phyloP scores from a whole-genome alignment of 2,113 vertebrate species.

The Hystrix brachyura region DNA sequence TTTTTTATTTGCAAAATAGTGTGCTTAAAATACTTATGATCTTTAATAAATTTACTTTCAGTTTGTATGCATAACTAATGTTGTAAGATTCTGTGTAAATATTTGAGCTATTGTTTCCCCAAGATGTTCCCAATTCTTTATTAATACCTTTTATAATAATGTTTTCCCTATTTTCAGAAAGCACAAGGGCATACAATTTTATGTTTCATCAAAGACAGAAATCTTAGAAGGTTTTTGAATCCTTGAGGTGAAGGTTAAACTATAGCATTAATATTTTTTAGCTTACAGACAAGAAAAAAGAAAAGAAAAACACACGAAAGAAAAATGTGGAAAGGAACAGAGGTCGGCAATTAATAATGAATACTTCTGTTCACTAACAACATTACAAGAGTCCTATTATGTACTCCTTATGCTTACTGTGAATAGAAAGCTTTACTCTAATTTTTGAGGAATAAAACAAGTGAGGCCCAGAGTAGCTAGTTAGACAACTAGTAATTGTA shows the following conservation, averaged over 20 bases:
- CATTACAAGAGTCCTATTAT: background rate
- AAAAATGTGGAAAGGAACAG: background rate
- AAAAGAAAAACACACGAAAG: background rate
- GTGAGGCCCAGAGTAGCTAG: background rate
- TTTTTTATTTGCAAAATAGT: background rate
- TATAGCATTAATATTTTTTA: background rate
- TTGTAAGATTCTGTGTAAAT: background rate
- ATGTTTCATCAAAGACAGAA: background rate
- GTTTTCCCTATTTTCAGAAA: background rate
- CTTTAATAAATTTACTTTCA: constrained; percentile 6
- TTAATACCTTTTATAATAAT: background rate
- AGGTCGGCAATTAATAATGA: background rate
- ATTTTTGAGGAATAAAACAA: background rate
- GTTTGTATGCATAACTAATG: constrained; percentile 41
- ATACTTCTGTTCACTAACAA: background rate
- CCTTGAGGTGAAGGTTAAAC: background rate
- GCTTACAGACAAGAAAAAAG: background rate
- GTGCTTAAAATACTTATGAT: constrained; percentile 21
- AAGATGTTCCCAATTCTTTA: constrained; percentile 11
- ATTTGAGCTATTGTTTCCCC: background rate
- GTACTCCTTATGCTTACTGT: background rate
- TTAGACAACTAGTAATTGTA: background rate
- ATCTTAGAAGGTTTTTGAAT: background rate
- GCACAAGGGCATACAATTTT: background rate
- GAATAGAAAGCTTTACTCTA: background rate